A percentile compares a stretch with the other conserved stretches of the same genome.
These are phyloP conservation scores for Ectemnius lituratus DNA, from an alignment of 2,888 invertebrate genomes.

Conservation along the genomic window DNA sequence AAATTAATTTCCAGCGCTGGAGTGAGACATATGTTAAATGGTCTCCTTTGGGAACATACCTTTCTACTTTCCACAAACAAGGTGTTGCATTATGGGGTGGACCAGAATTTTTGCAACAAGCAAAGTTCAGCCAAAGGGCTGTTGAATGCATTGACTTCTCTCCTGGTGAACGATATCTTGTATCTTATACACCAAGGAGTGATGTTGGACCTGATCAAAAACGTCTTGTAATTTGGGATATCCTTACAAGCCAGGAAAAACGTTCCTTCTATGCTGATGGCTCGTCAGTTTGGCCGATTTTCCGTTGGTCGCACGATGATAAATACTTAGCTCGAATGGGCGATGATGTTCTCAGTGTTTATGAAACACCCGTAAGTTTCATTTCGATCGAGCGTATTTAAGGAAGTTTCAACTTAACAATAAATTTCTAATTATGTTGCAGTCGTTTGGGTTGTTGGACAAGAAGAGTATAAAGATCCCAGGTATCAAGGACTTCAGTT, in stretches of 20 bases:
- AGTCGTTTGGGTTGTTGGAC: slow-evolving; percentile 94
- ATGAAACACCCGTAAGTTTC: slow-evolving; percentile 90
- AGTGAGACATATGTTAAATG: slow-evolving; percentile 97
- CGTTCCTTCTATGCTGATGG: slow-evolving; percentile 93
- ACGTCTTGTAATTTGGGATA: slow-evolving; percentile 97
- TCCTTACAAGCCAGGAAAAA: slow-evolving; percentile 95
- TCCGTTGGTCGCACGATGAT: slow-evolving; percentile 98
- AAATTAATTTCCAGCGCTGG: slow-evolving; percentile 85
- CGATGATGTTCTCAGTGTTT: slow-evolving; percentile 91
- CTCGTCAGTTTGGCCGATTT: slow-evolving; percentile 93
- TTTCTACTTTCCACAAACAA: slow-evolving; percentile 96
- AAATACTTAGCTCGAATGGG: slow-evolving; percentile 95
- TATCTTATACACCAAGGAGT: slow-evolving; percentile 93
- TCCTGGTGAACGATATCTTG: slow-evolving; percentile 97
- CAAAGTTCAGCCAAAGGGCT: slow-evolving; percentile 92
- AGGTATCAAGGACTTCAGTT: slow-evolving; percentile 95
- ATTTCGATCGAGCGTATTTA: background rate
- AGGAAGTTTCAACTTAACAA: background rate
- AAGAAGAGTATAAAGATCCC: slow-evolving; percentile 96
- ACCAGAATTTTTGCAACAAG: slow-evolving; percentile 93
- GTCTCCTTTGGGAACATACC: slow-evolving; percentile 98
- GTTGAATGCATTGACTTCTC: slow-evolving; percentile 98
- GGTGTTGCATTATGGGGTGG: slow-evolving; percentile 99
- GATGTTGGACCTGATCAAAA: slow-evolving; percentile 85
- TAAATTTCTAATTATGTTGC: slow-evolving; percentile 58